Conservation (phyloP, 2,113 vertebrate genomes). For the Ahaetulla prasina region DNA sequence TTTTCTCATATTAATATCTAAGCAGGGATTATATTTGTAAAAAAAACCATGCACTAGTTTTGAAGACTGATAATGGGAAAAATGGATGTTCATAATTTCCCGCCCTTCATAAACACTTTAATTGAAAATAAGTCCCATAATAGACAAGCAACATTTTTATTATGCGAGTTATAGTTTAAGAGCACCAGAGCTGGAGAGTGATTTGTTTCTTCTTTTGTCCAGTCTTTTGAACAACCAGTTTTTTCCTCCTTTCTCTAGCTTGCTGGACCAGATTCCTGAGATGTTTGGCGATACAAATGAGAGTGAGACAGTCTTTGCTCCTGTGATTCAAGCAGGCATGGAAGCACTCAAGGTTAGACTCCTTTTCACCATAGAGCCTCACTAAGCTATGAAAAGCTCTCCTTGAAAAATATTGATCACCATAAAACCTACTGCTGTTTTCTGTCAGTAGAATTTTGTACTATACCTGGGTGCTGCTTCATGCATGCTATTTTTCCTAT, state of each 20-base stretch:
- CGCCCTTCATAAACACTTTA: not conserved
- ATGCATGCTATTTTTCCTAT: not conserved
- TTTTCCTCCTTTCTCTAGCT: slow-evolving; percentile 61
- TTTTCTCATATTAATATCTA: not conserved
- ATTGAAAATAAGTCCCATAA: not conserved
- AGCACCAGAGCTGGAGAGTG: not conserved
- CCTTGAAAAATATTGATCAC: not conserved
- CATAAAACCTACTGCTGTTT: not conserved
- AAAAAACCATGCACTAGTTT: not conserved
- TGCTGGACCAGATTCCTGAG: slow-evolving; percentile 94
- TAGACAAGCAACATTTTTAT: not conserved
- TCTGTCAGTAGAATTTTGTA: not conserved
- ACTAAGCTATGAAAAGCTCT: slow-evolving; percentile 17
- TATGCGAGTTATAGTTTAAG: not conserved
- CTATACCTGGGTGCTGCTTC: not conserved
- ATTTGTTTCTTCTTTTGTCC: not conserved
- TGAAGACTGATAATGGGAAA: not conserved
- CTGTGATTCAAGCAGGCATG: slow-evolving; percentile 90
- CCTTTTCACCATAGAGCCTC: slow-evolving; percentile 18
- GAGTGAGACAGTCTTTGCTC: slow-evolving; percentile 90
- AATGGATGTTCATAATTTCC: not conserved
- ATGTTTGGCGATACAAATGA: slow-evolving; percentile 92
- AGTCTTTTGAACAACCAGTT: not conserved
- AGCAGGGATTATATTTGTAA: no score
- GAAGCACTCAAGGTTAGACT: slow-evolving; percentile 89